Base-by-base conservation (phyloP, 2,113 vertebrate genomes). In the Cynopterus brachyotis region DNA sequence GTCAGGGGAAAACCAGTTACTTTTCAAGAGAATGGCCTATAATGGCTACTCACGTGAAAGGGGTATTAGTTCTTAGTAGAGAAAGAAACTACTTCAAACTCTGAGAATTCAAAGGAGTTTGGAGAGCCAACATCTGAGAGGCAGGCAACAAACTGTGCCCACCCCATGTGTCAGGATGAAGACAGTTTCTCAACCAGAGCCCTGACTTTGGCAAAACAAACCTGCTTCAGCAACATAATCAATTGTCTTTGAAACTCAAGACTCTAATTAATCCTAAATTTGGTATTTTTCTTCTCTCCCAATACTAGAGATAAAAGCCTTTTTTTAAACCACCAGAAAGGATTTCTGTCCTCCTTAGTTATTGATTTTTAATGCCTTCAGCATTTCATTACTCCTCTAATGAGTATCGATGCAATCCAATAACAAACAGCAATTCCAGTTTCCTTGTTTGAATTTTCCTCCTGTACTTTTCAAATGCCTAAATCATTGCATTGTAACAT, bases 401-500 rank as follows among this genome's bases (percentile, higher is more conserved):
- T 1, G 42, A 47, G 28, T 66, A 91, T 20, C 53, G 84, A 24
- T 47, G 32, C 15, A 75, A 93, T 80, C 96, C 78, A 89, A 95
- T 85, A 93, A 88, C 55, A 96, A 84, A 13, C 26, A 93, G 22
- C 10, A 91, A 62, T 89, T 76, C 13, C 37, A 86, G 81, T 91
- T 89, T 82, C 30, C 50, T 85, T 91, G 6, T 35, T 79, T 47
- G 9, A 76, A 64, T 59, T 5, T 79, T 93, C 37, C 66, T 9
- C 13, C 40, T 69, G 13, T 88, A 20, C 64, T 93, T 96, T 93
- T 82, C 94, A 82, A 93, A 86, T 53, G 37, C 50, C 55, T 89
- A 89, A 92, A 93, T 72, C 30, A 86, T 37, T 87, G n/a, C 78
- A 91, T 32, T 88, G 28, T 20, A 94, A 93, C 37, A 79, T 60